Evolutionary conservation across 37 sponge, comb jelly and placozoan genomes (phyloP).

Genomic region (Dysidea cf. avara): DNA sequence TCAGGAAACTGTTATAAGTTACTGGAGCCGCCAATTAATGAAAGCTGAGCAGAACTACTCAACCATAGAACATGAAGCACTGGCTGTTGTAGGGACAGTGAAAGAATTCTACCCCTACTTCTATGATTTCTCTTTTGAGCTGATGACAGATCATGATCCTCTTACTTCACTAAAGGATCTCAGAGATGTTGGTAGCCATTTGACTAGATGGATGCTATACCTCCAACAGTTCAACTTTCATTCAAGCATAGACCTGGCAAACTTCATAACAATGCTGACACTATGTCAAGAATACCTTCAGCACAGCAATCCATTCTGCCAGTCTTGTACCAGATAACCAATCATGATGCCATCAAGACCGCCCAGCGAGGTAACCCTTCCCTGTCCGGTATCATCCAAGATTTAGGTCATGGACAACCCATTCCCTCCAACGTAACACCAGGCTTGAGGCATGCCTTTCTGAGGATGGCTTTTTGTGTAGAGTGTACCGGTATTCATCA

Average conservation of each 20-base stretch:
- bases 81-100: conserved; percentile 30
- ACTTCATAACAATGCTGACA: conserved; percentile 33
- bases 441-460: neutral
- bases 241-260: conserved; percentile 31
- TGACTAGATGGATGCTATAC: conserved; percentile 26
- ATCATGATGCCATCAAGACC: no score
- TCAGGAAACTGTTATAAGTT: conserved; percentile 27
- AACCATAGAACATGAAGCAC: conserved; percentile 32
- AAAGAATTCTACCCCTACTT: conserved; percentile 45
- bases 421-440: no score
- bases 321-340: no score
- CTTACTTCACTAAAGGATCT: conserved; percentile 8
- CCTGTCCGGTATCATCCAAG: no score
- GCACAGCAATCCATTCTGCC: no score
- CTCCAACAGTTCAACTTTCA: conserved; percentile 40
- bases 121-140: conserved; percentile 21
- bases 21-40: conserved; percentile 29
- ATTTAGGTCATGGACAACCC: no score
- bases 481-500: neutral
- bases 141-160: conserved; percentile 48
- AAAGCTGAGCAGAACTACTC: conserved; percentile 43
- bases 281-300: neutral
- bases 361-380: no score
- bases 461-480: conserved; percentile 3
- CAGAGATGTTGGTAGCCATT: conserved; percentile 24